Evolutionary conservation across 2,113 vertebrate genomes (phyloP).

Genomic region (Gracilinanus agilis): DNA sequence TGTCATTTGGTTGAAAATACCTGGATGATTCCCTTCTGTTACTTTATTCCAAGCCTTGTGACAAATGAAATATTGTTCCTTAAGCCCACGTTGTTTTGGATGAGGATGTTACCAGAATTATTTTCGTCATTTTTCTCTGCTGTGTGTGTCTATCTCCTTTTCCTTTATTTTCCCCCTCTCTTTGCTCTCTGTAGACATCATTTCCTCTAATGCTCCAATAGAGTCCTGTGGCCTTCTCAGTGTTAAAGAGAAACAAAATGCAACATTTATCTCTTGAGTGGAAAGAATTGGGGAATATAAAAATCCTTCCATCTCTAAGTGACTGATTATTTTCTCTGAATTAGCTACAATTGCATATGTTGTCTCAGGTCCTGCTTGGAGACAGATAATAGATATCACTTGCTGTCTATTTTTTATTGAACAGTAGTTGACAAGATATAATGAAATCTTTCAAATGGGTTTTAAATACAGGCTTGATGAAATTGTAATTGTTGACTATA

Average conservation of each 20-base stretch:
- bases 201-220: background rate
- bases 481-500: conserved; percentile 4
- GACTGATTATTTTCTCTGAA: background rate
- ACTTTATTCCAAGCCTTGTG: conserved; percentile 28
- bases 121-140: conserved; percentile 1
- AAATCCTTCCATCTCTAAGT: conserved; percentile 30
- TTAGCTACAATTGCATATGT: conserved; percentile 25
- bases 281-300: background rate
- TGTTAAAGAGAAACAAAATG: background rate
- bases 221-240: background rate
- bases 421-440: conserved; percentile 42
- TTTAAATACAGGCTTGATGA: conserved; percentile 8
- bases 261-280: conserved; percentile 2
- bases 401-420: conserved; percentile 8
- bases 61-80: conserved; percentile 19
- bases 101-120: conserved; percentile 3
- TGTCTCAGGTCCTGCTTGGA: background rate
- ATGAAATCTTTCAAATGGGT: conserved; percentile 36
- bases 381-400: conserved; percentile 10
- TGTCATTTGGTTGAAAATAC: background rate
- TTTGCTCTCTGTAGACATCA: background rate
- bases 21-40: conserved; percentile 7
- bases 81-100: background rate
- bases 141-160: background rate
- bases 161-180: conserved; percentile 3